Conservation (phyloP, 2,797 vertebrate genomes). For the Enteromius unitaeniatus region DNA sequence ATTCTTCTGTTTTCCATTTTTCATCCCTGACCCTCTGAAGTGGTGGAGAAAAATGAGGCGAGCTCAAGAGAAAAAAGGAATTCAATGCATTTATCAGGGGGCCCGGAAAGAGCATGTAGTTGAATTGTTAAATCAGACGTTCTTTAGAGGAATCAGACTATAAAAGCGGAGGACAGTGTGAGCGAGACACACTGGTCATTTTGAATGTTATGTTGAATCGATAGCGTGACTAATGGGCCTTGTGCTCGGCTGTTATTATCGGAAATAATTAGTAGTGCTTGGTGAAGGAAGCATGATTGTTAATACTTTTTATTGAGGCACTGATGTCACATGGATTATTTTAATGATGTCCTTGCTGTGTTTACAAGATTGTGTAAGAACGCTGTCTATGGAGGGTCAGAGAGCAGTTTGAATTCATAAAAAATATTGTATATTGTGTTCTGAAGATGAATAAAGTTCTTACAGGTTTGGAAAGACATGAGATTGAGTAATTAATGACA, state of each 20-base stretch:
- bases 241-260: constrained; percentile 5
- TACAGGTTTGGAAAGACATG: no score
- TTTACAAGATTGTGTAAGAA: no score
- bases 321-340: no score
- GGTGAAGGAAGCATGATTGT: constrained; percentile 2
- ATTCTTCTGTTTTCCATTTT: constrained; percentile 46
- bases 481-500: no score
- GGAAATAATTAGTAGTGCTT: constrained; percentile 30
- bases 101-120: neutral
- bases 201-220: neutral
- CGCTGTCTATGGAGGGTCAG: no score
- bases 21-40: constrained; percentile 44
- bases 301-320: neutral
- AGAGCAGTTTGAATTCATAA: no score
- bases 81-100: constrained; percentile 30
- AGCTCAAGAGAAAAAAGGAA: constrained; percentile 13
- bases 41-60: constrained; percentile 41
- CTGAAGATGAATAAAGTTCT: no score
- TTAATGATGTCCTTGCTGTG: no score
- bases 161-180: constrained; percentile 10
- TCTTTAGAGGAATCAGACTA: constrained; percentile 22
- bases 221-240: constrained; percentile 9
- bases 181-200: constrained; percentile 21
- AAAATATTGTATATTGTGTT: no score
- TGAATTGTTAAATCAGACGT: constrained; percentile 31